phyloP scores from a whole-genome alignment of 2,797 vertebrate species.

The Xiphophorus birchmanni region DNA sequence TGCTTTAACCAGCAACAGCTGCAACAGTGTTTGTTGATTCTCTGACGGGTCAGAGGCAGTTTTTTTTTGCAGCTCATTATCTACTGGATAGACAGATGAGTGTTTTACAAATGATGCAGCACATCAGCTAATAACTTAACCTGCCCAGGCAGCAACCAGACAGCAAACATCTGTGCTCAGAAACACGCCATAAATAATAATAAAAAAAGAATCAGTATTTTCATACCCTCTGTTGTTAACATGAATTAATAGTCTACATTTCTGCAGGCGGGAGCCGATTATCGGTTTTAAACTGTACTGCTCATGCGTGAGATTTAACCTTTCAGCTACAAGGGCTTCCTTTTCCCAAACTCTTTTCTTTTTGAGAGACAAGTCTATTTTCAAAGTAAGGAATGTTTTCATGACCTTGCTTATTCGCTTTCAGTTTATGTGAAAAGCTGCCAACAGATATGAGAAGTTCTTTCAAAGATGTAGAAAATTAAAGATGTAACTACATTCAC shows the following conservation, averaged over 20 bases:
- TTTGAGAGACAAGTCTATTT: not conserved
- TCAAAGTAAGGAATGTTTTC: not conserved
- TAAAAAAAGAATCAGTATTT: not conserved
- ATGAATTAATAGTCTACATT: not conserved
- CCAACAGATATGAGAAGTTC: not conserved
- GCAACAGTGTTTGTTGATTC: conserved; percentile 10
- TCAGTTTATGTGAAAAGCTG: not conserved
- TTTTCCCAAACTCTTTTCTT: not conserved
- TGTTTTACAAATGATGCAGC: not conserved
- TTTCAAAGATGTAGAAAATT: not conserved
- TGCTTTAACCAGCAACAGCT: conserved; percentile 8
- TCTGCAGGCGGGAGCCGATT: not conserved
- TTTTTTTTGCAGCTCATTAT: conserved; percentile 15
- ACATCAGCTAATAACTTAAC: conserved; percentile 4
- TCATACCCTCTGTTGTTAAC: not conserved
- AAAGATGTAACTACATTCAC: not conserved
- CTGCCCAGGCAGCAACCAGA: not conserved
- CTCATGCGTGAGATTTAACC: not conserved
- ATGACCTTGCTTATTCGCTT: not conserved
- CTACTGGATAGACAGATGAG: conserved; percentile 9
- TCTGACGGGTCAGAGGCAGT: conserved; percentile 21
- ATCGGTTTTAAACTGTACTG: not conserved
- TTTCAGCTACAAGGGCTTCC: not conserved
- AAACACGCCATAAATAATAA: not conserved
- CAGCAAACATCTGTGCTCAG: not conserved